These are phyloP conservation scores for Megamerina dolium DNA, from an alignment of 2,888 invertebrate species.

Conservation along the genomic window DNA sequence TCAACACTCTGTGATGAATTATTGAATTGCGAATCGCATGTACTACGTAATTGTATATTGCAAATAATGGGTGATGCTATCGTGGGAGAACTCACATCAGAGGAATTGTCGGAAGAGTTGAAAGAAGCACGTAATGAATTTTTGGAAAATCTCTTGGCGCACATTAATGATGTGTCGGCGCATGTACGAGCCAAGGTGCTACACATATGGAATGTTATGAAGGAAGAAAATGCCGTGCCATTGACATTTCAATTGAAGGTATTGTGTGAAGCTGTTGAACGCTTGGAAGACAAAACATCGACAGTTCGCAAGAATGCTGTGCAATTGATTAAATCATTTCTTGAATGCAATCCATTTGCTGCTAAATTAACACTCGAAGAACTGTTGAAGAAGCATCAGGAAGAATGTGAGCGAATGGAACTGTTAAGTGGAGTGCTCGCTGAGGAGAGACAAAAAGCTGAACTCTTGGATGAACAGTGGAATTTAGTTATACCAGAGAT, in stretches of 20 bases:
- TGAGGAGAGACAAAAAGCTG: constrained; percentile 53
- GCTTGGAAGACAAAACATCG: constrained; percentile 77
- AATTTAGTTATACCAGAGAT: constrained; percentile 35
- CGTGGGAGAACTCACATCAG: constrained; percentile 64
- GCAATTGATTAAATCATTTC: constrained; percentile 56
- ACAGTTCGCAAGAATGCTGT: constrained; percentile 77
- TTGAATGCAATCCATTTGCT: constrained; percentile 83
- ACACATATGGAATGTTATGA: constrained; percentile 75
- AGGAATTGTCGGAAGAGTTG: constrained; percentile 62
- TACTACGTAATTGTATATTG: constrained; percentile 73
- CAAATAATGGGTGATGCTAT: constrained; percentile 78
- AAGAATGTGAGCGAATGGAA: constrained; percentile 44
- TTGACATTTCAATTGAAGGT: constrained; percentile 63
- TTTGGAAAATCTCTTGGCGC: constrained; percentile 71
- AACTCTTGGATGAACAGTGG: constrained; percentile 51
- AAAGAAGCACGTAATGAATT: constrained; percentile 70
- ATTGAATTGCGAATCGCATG: constrained; percentile 55
- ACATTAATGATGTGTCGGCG: constrained; percentile 77
- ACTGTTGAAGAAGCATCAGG: constrained; percentile 57
- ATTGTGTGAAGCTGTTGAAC: constrained; percentile 60
- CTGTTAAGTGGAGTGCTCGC: constrained; percentile 53
- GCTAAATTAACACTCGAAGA: constrained; percentile 56
- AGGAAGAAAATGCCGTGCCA: constrained; percentile 74
- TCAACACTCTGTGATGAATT: constrained; percentile 44
- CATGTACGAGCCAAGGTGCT: constrained; percentile 80